Base-by-base conservation (phyloP, 2,797 vertebrate genomes). In the Ispidina lecontei region DNA sequence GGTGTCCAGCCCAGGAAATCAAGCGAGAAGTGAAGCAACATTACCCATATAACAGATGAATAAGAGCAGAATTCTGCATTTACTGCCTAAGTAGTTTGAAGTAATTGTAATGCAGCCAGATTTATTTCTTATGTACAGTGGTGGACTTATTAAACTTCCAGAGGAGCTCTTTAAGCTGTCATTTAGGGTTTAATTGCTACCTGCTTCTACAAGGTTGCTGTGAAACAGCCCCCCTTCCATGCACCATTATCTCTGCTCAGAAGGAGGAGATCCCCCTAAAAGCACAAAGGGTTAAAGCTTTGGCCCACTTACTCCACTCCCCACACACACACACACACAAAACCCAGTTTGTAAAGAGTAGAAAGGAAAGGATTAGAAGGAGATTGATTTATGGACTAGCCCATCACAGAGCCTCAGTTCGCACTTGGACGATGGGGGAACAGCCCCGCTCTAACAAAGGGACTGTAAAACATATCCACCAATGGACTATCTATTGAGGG, bases 351-450 rank as follows among this genome's bases (percentile, higher is more conserved):
- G 79, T 56, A 86, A 67, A 79, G 9, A 51, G 72, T 12, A 91
- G 94, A 89, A 87, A 78, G 93, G 84, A 77, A 89, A 87, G 93
- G 85, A 93, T 96, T 93, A 88, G 47, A 68, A 68, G 70, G 19
- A 23, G 63, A 76, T 72, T 92, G 93, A 96, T 96, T 97, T 96
- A 95, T 94, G 87, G 84, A 26, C 4, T 26, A 83, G 86, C 92
- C 92, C 86, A 91, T 93, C 89, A 93, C 10, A 0, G 90, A 91
- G 81, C 70, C 73, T 89, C 91, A 23, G 8, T 72, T 91, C 5
- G 5, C 55, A 72, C 92, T 96, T 93, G 87, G 95, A 91, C 79
- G 90, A 59, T 70, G 85, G 59, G 60, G 72, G 92, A 82, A 6
- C 28, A 52, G 91, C 78, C 86, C 74, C 0, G 3, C 76, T 64